Percentiles rank a stretch among this genome's conserved stretches.
Conservation (phyloP, 2,797 vertebrate species). For the Ataeniobius toweri region DNA sequence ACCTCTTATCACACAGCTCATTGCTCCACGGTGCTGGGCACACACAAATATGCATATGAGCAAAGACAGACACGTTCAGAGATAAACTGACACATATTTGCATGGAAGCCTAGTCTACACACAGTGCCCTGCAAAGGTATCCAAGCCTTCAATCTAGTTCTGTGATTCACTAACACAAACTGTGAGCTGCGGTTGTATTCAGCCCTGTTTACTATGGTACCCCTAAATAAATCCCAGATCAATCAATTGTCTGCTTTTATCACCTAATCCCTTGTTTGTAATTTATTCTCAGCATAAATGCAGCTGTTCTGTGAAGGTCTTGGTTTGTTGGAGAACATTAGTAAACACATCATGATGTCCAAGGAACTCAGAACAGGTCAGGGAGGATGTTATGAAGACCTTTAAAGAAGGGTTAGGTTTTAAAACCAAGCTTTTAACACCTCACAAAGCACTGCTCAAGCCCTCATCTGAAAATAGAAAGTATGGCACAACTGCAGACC, state of each 20-base stretch:
- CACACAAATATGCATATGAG: constrained; percentile 36
- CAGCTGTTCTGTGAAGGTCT: neutral
- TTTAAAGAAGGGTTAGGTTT: neutral
- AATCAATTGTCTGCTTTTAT: neutral
- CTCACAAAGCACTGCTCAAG: neutral
- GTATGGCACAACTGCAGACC: neutral
- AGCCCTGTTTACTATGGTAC: neutral
- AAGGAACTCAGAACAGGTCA: neutral
- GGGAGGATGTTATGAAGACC: neutral
- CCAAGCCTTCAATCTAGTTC: neutral
- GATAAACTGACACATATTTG: neutral
- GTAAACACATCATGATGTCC: neutral
- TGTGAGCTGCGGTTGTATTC: neutral
- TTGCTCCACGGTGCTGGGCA: constrained; percentile 38
- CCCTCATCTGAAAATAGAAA: neutral
- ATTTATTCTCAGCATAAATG: neutral
- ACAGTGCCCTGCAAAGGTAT: neutral
- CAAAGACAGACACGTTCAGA: constrained; percentile 32
- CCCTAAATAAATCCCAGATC: neutral
- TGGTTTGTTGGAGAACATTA: neutral
- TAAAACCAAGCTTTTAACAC: neutral
- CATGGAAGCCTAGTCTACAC: neutral
- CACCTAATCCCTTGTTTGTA: neutral
- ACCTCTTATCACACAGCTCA: constrained; percentile 66
- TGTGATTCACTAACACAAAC: neutral